Base-by-base conservation (phyloP, 2,113 vertebrate genomes). In the Acanthochromis polyacanthus region DNA sequence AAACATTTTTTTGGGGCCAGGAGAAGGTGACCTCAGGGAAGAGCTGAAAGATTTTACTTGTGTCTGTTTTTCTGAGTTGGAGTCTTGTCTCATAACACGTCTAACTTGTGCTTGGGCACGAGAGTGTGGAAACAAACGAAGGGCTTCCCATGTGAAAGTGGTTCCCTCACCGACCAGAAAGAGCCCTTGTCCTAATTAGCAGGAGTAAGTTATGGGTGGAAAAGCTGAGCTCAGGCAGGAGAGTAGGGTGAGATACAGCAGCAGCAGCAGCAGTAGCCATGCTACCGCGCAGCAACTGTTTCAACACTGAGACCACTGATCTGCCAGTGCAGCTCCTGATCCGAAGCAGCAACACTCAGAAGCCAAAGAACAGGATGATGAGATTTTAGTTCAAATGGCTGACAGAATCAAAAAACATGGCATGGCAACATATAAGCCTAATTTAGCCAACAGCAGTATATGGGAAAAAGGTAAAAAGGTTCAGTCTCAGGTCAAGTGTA, bases 171-270 rank as follows among this genome's bases (percentile, higher is more conserved):
- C 20, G 58, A 80, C 36, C 52, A 64, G 68, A 62, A 6, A 81
- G 56, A 84, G 57, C 66, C 65, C 78, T 64, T 45, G 71, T 80
- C 61, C 78, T 85, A 90, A 87, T 90, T 91, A 85, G 69, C 51
- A 30, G 51, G 72, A 84, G 73, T 81, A 79, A 86, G 36, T 58
- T 83, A 72, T 1, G 59, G 74, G 79, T 91, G 91, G 92, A 94
- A 94, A 92, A 89, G 83, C 80, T 92, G 89, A 90, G 83, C 73
- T 88, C 71, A 84, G 88, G 60, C 79, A 59, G 76, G 66, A 36
- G 30, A 66, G 65, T 63, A 56, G 60, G 77, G 62, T 69, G 73
- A 75, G 70, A 81, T 60, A 75, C 59, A 86, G 85, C 55, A 82
- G 75, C 62, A 86, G 85, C 55, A 82, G 75, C 62, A 43, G 11